Base-by-base conservation (phyloP, 2,888 invertebrate species). In the Chesias legatella region DNA sequence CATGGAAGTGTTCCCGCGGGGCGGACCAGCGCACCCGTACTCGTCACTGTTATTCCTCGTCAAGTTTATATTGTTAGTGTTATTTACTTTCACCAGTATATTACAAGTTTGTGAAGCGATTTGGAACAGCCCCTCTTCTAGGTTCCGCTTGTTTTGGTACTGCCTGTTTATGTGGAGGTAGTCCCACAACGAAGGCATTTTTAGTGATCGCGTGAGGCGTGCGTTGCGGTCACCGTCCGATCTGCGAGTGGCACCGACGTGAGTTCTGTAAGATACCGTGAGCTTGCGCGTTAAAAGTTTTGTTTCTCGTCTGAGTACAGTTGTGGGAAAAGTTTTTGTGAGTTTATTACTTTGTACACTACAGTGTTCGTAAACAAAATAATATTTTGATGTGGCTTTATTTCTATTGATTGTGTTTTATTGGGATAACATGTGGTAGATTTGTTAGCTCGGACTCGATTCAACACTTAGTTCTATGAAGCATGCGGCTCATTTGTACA, bases 71-170 rank as follows among this genome's bases (percentile, higher is more conserved):
- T 93, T 93, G 73, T 93, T 93, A 31, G 93, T 93, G 60, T 93
- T 93, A 71, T 93, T 92, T 52, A 93, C 93, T 90, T 94, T 93
- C 40, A 94, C 93, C 47, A 94, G 80, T 53, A 94, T 92, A 69
- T 93, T 93, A 65, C 94, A 94, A 40, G 94, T 94, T 72, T 94
- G 94, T 7, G 93, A 93, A 3, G 93, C 94, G 53, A 94, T 94
- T 85, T 94, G 94, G 67, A 94, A 93, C 21, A 94, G 83, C 4
- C 94, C 94, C 63, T 94, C 94, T 63, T 94, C 93, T 51, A 94
- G 74, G 72, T 93, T 93, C 35, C 91, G 86, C 56, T 90, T 90
- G 56, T 89, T 89, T 39, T 86, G 76, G 55, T 89, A 88, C 57
- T 79, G 81, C 28, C 88, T 60, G 51, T 86, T 88, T 57, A 89